Evolutionary conservation across 2,797 vertebrate genomes (phyloP).

Genomic region (Rhinophrynus dorsalis): DNA sequence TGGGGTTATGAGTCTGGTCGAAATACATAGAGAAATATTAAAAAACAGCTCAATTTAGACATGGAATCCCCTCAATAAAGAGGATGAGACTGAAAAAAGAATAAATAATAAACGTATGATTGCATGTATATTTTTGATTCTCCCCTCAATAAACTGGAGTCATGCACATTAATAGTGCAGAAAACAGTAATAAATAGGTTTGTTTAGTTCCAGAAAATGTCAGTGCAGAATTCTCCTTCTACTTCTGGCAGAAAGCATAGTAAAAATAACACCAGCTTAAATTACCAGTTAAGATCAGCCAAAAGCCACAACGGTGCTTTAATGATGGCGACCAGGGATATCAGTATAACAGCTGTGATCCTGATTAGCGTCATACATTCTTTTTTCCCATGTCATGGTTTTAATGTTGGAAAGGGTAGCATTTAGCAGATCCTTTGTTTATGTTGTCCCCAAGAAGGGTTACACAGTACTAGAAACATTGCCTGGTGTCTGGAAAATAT

Average conservation of each 20-base stretch:
- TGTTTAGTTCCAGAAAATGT: not conserved
- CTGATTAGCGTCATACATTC: slow-evolving; percentile 39
- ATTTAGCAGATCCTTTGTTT: slow-evolving; percentile 28
- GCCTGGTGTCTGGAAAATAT: not conserved
- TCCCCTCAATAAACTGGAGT: too few relatives aligned
- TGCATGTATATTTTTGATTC: too few relatives aligned
- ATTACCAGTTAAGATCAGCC: slow-evolving; percentile 22
- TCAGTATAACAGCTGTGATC: slow-evolving; percentile 31
- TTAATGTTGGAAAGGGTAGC: slow-evolving; percentile 41
- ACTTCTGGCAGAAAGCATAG: slow-evolving; percentile 17
- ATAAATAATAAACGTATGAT: too few relatives aligned
- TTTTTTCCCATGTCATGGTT: slow-evolving; percentile 33
- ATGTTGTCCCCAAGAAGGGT: not conserved
- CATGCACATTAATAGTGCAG: not conserved
- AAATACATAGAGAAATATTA: too few relatives aligned
- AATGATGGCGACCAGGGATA: slow-evolving; percentile 18
- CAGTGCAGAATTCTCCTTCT: slow-evolving; percentile 3
- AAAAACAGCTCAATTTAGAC: too few relatives aligned
- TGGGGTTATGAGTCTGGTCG: too few relatives aligned
- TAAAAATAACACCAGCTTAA: slow-evolving; percentile 35
- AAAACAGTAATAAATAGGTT: not conserved
- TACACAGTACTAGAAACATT: not conserved
- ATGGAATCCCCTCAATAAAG: too few relatives aligned
- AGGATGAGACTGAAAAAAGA: too few relatives aligned
- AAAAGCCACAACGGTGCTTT: slow-evolving; percentile 22